Conservation (phyloP, 2,113 vertebrate genomes). For the Leptosomus discolor region DNA sequence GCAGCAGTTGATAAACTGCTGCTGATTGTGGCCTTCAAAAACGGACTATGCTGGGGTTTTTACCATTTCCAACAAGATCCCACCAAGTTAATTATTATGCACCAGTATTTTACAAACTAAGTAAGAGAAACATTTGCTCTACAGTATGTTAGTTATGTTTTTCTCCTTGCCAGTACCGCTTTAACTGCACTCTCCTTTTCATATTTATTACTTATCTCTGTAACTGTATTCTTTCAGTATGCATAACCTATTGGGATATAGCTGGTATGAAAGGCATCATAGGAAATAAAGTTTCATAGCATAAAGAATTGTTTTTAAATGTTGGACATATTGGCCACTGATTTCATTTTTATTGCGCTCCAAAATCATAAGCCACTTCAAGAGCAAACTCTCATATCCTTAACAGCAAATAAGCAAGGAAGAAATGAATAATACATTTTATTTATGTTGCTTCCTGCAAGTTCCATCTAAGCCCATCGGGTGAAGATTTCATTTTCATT, state of each 20-base stretch:
- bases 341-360: constrained; percentile 35
- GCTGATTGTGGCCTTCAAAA: not conserved
- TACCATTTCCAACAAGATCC: not conserved
- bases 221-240: not conserved
- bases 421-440: constrained; percentile 55
- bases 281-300: not conserved
- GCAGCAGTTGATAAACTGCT: not conserved
- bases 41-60: not conserved
- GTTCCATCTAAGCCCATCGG: not conserved
- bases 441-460: constrained; percentile 24
- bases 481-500: constrained; percentile 38
- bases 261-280: not conserved
- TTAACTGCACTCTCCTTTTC: not conserved
- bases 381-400: not conserved
- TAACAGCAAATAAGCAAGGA: constrained; percentile 29
- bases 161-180: not conserved
- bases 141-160: not conserved
- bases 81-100: not conserved
- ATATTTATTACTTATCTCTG: constrained; percentile 6
- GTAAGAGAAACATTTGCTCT: not conserved
- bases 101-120: not conserved
- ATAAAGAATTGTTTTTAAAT: not conserved
- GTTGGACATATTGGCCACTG: not conserved
- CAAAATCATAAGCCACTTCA: constrained; percentile 16
- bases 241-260: not conserved